phyloP scores from a whole-genome alignment of 2,113 vertebrate genomes.

The Emydocephalus ijimae region DNA sequence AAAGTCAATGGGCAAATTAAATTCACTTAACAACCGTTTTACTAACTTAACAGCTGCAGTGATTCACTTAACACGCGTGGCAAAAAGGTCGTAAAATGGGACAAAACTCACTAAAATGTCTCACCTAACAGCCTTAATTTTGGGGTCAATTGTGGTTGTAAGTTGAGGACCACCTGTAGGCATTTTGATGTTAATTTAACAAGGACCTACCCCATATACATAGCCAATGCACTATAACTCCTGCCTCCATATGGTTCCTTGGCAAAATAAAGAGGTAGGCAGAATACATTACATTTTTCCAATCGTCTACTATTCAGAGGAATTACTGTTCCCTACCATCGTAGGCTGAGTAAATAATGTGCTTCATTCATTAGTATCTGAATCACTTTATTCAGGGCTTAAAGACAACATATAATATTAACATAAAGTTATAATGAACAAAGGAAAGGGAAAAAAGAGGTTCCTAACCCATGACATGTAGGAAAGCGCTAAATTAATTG shows the following conservation, averaged over 20 bases:
- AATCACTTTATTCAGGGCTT: conserved; percentile 40
- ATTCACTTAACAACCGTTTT: too few species aligned
- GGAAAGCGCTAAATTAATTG: neutral
- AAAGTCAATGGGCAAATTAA: too few species aligned
- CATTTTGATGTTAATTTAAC: neutral
- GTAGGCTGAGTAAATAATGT: neutral
- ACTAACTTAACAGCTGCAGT: neutral
- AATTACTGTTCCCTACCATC: neutral
- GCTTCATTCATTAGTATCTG: conserved; percentile 19
- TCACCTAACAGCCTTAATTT: neutral
- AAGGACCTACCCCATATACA: neutral
- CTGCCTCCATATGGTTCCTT: neutral
- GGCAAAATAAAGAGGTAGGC: neutral
- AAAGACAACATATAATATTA: conserved; percentile 1
- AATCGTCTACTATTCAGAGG: neutral
- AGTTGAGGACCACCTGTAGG: neutral
- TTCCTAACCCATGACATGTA: neutral
- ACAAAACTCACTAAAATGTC: neutral
- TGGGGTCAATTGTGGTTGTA: neutral
- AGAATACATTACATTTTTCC: neutral
- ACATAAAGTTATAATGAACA: conserved; percentile 39
- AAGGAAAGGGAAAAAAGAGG: conserved; percentile 24
- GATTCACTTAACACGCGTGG: neutral
- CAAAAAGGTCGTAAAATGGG: neutral
- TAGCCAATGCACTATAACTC: neutral